phyloP scores from a whole-genome alignment of 2,888 invertebrate genomes.

The Andrena dorsata region DNA sequence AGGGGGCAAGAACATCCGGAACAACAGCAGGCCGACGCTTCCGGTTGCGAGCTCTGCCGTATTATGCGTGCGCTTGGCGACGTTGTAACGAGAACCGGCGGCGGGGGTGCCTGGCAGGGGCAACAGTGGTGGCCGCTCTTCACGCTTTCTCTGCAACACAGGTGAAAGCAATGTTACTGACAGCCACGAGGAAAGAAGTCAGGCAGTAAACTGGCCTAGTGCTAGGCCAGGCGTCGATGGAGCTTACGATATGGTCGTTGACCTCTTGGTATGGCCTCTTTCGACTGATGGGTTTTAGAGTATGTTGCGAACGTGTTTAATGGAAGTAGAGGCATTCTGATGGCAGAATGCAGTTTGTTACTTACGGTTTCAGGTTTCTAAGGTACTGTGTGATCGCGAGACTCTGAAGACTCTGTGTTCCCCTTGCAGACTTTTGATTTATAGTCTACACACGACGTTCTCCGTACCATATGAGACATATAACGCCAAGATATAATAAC shows the following conservation, averaged over 20 bases:
- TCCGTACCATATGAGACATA: too few species aligned
- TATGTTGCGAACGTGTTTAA: too few species aligned
- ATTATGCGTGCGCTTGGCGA: constrained; percentile 92
- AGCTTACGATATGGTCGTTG: neutral
- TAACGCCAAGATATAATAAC: neutral
- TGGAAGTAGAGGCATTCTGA: too few species aligned
- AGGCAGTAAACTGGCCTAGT: neutral
- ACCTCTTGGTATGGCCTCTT: neutral
- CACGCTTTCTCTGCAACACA: constrained; percentile 80
- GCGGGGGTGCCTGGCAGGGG: constrained; percentile 90
- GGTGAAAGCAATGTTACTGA: constrained; percentile 8
- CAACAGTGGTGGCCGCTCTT: constrained; percentile 85
- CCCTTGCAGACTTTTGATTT: too few species aligned
- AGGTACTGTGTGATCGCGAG: too few species aligned
- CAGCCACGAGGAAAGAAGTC: neutral
- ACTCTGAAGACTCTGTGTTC: too few species aligned
- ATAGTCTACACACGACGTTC: too few species aligned
- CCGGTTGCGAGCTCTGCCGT: constrained; percentile 95
- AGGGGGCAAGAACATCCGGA: constrained; percentile 83
- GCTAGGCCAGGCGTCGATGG: neutral
- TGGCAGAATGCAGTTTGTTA: too few species aligned
- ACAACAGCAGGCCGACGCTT: constrained; percentile 87
- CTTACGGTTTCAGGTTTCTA: too few species aligned
- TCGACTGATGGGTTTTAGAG: too few species aligned
- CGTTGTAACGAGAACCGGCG: constrained; percentile 90